phyloP scores from a whole-genome alignment of 2,888 invertebrate genomes.

The Zygaena filipendulae region DNA sequence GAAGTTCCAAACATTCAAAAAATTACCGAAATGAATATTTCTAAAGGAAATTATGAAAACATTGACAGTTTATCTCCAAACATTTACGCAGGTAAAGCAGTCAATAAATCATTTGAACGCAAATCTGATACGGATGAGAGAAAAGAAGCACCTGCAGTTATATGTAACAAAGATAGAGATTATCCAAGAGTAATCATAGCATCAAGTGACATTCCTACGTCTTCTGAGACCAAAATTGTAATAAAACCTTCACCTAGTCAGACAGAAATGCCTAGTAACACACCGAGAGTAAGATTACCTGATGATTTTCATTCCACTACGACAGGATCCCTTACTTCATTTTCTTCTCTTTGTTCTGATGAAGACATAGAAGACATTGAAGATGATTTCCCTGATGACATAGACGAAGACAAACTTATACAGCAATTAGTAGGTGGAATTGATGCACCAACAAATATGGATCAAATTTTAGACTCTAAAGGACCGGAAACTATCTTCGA shows the following conservation, averaged over 20 bases:
- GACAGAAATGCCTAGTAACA: constrained; percentile 37
- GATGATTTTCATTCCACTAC: constrained; percentile 49
- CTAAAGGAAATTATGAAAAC: constrained; percentile 44
- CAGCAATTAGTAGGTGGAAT: constrained; percentile 57
- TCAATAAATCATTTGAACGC: constrained; percentile 32
- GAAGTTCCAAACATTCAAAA: constrained; percentile 29
- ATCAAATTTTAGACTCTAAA: constrained; percentile 45
- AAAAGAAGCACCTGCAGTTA: constrained; percentile 18
- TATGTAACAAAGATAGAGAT: constrained; percentile 31
- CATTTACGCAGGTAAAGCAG: constrained; percentile 16
- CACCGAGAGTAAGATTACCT: constrained; percentile 61
- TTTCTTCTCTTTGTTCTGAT: constrained; percentile 48
- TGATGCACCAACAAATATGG: constrained; percentile 45
- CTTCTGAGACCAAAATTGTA: constrained; percentile 69
- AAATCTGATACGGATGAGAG: constrained; percentile 18
- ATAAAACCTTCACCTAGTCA: constrained; percentile 67
- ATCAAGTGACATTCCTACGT: constrained; percentile 47
- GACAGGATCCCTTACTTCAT: constrained; percentile 39
- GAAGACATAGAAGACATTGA: constrained; percentile 39
- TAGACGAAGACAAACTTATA: constrained; percentile 49
- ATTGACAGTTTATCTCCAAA: constrained; percentile 36
- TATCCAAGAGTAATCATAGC: constrained; percentile 64
- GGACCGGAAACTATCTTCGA: constrained; percentile 49
- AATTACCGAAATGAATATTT: constrained; percentile 24
- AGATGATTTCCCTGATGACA: constrained; percentile 35